Conservation (phyloP, 2,113 vertebrate species). For the Tachysurus fulvidraco region DNA sequence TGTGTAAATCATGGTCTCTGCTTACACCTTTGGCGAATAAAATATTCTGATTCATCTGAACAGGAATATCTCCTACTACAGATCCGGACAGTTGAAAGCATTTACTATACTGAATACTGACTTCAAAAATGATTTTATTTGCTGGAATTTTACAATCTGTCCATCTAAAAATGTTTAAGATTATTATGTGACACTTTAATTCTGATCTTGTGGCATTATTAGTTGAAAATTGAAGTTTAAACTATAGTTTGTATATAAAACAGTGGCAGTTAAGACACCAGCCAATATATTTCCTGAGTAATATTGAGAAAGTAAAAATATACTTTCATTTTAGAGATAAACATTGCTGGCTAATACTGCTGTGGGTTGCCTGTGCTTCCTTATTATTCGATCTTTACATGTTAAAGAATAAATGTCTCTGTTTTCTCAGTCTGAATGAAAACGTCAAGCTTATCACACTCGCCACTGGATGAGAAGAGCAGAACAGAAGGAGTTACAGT, state of each 20-base stretch:
- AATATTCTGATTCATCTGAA: no score
- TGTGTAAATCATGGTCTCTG: not conserved
- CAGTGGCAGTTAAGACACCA: not conserved
- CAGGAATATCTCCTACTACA: no score
- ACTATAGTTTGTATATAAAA: not conserved
- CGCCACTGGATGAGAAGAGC: not conserved
- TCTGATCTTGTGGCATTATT: not conserved
- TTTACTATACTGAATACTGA: no score
- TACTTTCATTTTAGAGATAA: not conserved
- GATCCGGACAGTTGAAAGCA: no score
- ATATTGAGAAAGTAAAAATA: not conserved
- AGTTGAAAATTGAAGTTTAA: not conserved
- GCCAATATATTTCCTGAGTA: not conserved
- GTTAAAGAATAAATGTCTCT: not conserved
- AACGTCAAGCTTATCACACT: not conserved
- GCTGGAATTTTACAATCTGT: no score
- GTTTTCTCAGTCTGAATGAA: no score
- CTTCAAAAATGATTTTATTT: no score
- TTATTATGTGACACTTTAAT: no score
- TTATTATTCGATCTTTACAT: not conserved
- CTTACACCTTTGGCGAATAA: no score
- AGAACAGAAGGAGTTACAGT: not conserved
- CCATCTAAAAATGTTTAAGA: no score
- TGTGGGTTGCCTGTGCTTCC: not conserved
- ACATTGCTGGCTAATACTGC: not conserved